These are phyloP conservation scores for Rhinophrynus dorsalis DNA, from an alignment of 2,797 vertebrate genomes.

Conservation along the genomic window DNA sequence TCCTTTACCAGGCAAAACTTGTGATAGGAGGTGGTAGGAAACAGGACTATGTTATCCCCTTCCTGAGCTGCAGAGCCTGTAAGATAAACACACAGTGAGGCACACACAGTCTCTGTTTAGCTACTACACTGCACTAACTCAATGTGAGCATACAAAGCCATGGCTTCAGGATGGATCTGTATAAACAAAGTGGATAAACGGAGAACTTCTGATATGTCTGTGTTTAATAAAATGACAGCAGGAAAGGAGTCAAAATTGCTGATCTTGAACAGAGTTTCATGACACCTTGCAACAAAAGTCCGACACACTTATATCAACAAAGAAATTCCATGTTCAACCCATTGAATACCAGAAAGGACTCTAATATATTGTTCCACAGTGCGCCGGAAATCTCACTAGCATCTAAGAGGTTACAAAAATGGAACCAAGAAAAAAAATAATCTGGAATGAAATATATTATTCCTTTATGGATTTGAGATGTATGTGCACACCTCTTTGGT, in stretches of 20 bases:
- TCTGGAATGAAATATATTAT: no score
- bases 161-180: conserved; percentile 38
- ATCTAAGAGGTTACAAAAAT: no score
- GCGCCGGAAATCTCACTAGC: no score
- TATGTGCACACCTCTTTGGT: no score
- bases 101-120: conserved; percentile 2
- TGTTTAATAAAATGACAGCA: conserved; percentile 38
- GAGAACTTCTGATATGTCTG: conserved; percentile 50
- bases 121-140: conserved; percentile 10
- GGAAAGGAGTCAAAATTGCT: conserved; percentile 50
- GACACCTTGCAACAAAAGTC: not conserved
- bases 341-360: no score
- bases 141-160: not conserved
- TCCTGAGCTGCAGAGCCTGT: conserved; percentile 27
- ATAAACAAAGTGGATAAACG: conserved; percentile 50
- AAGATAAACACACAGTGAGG: conserved; percentile 33
- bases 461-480: no score
- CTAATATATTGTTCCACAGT: no score
- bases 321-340: no score
- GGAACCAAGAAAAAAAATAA: no score
- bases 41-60: conserved; percentile 12
- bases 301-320: not conserved
- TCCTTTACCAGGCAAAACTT: conserved; percentile 16
- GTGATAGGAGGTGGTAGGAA: conserved; percentile 15
- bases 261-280: conserved; percentile 12